Base-by-base conservation (phyloP, 2,797 vertebrate species). In the Cyprinodon diabolis region DNA sequence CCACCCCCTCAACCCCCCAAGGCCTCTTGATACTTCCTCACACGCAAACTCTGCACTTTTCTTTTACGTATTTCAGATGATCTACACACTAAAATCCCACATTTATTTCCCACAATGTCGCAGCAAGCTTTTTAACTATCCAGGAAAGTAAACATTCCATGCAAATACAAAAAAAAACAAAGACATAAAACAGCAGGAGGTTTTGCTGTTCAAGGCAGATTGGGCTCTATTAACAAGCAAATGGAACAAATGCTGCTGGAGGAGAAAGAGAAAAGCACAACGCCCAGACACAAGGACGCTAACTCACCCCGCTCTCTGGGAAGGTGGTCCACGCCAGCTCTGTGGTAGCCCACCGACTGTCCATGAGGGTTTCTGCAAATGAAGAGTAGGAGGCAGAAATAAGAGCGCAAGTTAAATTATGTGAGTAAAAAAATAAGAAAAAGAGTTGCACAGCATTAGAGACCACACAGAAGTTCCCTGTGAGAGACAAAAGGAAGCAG, bases 281-380 rank as follows among this genome's bases (percentile, higher is more conserved):
- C 45, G 21, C 62, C 45, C 57, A 54, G 35, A 56, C 78, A 85
- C 60, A 67, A 86, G 23, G 55, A 82, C 66, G 71, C 4, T 63
- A 70, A 93, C 96, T 97, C 94, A 99, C 98, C 96, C 98, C 98
- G 1, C 96, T 97, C 90, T 99, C 97, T 1, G 98, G 98, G 94
- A 97, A 97, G 69, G 97, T 96, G 63, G 97, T 98, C 97, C 98
- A 99, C 0, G 96, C 96, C 91, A 99, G 91, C 93, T 99, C 98
- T 70, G 98, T 98, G 35, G 97, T 98, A 83, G 97, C 97, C 97
- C 96, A 98, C 86, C 97, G 98, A 70, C 97, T 99, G 95, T 99
- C 97, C 97, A 99, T 98, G 86, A 99, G 95, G 74, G 97, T 99
- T 94, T 99, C 98, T 99, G 94, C 74, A 96, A 87, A 90, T 82